Conservation (phyloP, 2,888 invertebrate genomes). For the Agriotes lineatus region DNA sequence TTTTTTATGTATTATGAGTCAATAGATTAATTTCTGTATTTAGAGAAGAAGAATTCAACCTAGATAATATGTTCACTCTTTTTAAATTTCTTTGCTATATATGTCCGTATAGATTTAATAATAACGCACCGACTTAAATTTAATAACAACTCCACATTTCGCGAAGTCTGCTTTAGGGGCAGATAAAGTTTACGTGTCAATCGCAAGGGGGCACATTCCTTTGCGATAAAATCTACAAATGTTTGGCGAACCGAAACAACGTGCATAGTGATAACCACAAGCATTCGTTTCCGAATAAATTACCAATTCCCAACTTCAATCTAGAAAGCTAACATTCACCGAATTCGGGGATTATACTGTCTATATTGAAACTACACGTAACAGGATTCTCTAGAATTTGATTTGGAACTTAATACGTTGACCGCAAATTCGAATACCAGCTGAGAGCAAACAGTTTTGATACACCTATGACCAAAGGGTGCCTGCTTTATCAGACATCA, state of each 20-base stretch:
- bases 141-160: neutral
- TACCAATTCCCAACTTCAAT: conserved; percentile 40
- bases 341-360: conserved; percentile 44
- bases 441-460: conserved; percentile 1
- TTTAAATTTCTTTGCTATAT: neutral
- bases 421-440: conserved; percentile 30
- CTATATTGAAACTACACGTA: conserved; percentile 44
- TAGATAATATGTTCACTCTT: no score
- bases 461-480: neutral
- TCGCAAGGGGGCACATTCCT: neutral
- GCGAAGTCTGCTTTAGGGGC: neutral
- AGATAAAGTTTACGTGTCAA: conserved; percentile 19
- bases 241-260: conserved; percentile 1
- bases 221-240: conserved; percentile 12
- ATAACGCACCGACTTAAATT: conserved; percentile 2
- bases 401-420: conserved; percentile 37
- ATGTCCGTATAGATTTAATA: conserved; percentile 14
- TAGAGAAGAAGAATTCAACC: no score
- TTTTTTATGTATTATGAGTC: no score
- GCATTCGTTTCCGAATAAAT: conserved; percentile 21
- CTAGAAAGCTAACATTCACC: conserved; percentile 42
- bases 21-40: no score
- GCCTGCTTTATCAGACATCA: neutral
- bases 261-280: conserved; percentile 12
- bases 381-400: conserved; percentile 37